Evolutionary conservation across 2,113 vertebrate species (phyloP).

Genomic region (Barnardius zonarius): DNA sequence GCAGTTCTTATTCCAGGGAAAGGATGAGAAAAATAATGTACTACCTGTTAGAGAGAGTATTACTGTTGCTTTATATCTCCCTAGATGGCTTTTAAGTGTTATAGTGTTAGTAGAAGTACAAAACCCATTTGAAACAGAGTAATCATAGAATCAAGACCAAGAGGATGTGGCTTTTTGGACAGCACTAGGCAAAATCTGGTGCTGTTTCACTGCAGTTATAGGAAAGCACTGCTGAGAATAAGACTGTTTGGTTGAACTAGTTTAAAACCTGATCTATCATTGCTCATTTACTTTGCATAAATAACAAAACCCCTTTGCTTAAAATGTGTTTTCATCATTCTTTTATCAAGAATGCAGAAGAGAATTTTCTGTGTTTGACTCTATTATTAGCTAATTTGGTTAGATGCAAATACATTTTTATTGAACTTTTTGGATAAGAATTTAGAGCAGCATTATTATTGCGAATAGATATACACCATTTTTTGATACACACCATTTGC

Average conservation of each 20-base stretch:
- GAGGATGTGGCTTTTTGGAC: background rate
- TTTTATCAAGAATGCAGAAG: background rate
- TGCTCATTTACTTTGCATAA: background rate
- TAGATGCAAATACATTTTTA: background rate
- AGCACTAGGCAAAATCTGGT: background rate
- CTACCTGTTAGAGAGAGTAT: background rate
- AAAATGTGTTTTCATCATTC: background rate
- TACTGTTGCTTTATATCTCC: background rate
- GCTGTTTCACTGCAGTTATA: background rate
- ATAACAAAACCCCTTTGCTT: fast-evolving
- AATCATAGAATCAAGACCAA: background rate
- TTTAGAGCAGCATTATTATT: background rate
- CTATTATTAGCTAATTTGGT: background rate
- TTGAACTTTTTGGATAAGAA: background rate
- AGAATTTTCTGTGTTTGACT: background rate
- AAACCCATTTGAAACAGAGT: background rate
- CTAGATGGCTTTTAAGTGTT: background rate
- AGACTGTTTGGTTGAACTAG: background rate
- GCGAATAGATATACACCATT: background rate
- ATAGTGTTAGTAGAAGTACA: background rate
- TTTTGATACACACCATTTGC: background rate
- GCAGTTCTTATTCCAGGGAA: background rate
- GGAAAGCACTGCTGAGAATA: background rate
- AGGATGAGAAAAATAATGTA: background rate
- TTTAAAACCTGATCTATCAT: background rate